phyloP scores from a whole-genome alignment of 2,888 invertebrate genomes.

The Caenorhabditis doughertyi region DNA sequence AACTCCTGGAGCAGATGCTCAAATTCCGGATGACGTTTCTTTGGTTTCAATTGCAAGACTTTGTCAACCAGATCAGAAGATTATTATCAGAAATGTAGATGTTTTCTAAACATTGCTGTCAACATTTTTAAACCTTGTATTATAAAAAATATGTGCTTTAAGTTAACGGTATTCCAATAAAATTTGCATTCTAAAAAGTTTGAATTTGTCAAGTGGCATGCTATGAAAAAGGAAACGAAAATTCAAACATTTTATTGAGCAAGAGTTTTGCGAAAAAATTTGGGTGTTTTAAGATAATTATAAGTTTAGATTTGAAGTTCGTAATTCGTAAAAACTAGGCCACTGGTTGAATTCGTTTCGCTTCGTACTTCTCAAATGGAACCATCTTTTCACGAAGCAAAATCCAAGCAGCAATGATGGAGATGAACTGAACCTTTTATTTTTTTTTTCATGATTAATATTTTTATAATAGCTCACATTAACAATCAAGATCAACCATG shows the following conservation, averaged over 20 bases:
- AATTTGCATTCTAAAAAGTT: background rate
- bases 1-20: slow-evolving; percentile 70
- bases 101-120: slow-evolving; percentile 24
- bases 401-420: slow-evolving; percentile 45
- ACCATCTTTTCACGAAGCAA: slow-evolving; percentile 50
- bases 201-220: background rate
- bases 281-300: background rate
- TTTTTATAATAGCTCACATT: slow-evolving; percentile 25
- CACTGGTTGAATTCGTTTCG: slow-evolving; percentile 16
- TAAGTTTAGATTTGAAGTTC: background rate
- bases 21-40: slow-evolving; percentile 74
- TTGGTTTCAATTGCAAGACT: slow-evolving; percentile 71
- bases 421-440: slow-evolving; percentile 25
- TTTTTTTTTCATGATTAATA: background rate
- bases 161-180: slow-evolving; percentile 2
- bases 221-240: too few relatives aligned
- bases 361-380: slow-evolving; percentile 52
- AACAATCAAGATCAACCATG: slow-evolving; percentile 55
- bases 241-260: too few relatives aligned
- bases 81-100: slow-evolving; percentile 72
- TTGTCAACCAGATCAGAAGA: slow-evolving; percentile 74
- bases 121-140: background rate
- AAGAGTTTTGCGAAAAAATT: too few relatives aligned
- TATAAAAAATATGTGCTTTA: slow-evolving; percentile 1
- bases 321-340: too few relatives aligned